Conservation (phyloP, 2,888 invertebrate genomes). For the Sialis fuliginosa region DNA sequence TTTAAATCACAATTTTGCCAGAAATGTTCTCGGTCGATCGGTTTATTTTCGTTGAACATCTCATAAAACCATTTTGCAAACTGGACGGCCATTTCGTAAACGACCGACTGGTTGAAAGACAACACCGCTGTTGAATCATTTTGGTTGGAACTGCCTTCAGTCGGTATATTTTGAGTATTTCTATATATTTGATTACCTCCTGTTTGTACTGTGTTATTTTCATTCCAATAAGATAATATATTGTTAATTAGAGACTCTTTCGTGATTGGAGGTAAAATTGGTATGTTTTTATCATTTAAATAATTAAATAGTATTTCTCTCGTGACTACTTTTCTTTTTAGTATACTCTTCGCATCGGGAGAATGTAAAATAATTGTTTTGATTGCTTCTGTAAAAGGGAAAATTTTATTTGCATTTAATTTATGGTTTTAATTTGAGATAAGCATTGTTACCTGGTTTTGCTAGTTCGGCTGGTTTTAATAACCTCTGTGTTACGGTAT, state of each 20-base stretch:
- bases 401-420: too few species aligned
- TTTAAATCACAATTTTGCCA: conserved; percentile 31
- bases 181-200: too few species aligned
- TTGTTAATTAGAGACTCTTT: conserved; percentile 30
- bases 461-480: too few species aligned
- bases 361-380: conserved; percentile 31
- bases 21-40: conserved; percentile 31
- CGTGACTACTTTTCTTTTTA: conserved; percentile 32
- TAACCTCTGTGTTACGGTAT: too few species aligned
- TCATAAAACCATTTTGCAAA: conserved; percentile 40
- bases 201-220: background rate
- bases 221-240: conserved; percentile 27
- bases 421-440: too few species aligned
- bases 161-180: too few species aligned
- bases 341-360: conserved; percentile 25
- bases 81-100: conserved; percentile 28
- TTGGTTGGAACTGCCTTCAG: too few species aligned
- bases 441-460: too few species aligned
- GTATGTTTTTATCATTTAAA: conserved; percentile 27
- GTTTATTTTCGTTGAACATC: conserved; percentile 23
- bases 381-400: conserved; percentile 27
- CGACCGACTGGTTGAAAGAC: conserved; percentile 17
- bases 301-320: conserved; percentile 35
- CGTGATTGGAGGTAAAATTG: conserved; percentile 27
- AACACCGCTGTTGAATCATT: background rate